Conservation (phyloP, 2,797 vertebrate species). For the Picus viridis region DNA sequence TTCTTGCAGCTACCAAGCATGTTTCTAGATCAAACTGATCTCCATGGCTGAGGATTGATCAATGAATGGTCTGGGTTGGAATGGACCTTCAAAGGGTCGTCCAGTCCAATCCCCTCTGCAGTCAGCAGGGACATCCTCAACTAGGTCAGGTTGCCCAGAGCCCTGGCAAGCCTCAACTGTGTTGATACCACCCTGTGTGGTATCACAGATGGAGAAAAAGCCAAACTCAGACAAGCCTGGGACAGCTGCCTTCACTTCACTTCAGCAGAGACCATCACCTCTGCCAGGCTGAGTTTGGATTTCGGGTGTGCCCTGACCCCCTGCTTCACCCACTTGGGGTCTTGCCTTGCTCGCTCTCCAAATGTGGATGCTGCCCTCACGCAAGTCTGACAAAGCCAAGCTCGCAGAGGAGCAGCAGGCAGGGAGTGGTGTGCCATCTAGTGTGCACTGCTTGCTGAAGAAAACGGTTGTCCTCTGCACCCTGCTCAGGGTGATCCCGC, state of each 20-base stretch:
- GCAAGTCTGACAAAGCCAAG: accelerated
- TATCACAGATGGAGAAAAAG: neutral
- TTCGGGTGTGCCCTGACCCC: accelerated
- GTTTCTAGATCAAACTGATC: neutral
- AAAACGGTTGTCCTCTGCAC: accelerated
- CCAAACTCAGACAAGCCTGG: accelerated
- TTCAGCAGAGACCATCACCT: neutral
- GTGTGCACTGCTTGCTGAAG: neutral
- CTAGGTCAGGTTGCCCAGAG: too few species aligned
- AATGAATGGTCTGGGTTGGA: too few species aligned
- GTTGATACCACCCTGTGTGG: neutral
- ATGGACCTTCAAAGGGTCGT: too few species aligned
- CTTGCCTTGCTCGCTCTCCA: neutral
- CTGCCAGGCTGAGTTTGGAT: neutral
- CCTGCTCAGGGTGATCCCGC: too few species aligned
- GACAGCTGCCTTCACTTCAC: neutral
- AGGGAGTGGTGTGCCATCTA: slow-evolving; percentile 37
- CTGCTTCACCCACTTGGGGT: accelerated
- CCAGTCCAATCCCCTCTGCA: too few species aligned
- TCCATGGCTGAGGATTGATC: accelerated
- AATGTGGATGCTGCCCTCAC: neutral
- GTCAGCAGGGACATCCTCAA: too few species aligned
- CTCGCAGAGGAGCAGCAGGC: neutral
- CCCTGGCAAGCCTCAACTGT: too few species aligned
- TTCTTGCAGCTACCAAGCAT: accelerated